phyloP scores from a whole-genome alignment of 23 tunicate species.

The Clavelina lepadiformis region DNA sequence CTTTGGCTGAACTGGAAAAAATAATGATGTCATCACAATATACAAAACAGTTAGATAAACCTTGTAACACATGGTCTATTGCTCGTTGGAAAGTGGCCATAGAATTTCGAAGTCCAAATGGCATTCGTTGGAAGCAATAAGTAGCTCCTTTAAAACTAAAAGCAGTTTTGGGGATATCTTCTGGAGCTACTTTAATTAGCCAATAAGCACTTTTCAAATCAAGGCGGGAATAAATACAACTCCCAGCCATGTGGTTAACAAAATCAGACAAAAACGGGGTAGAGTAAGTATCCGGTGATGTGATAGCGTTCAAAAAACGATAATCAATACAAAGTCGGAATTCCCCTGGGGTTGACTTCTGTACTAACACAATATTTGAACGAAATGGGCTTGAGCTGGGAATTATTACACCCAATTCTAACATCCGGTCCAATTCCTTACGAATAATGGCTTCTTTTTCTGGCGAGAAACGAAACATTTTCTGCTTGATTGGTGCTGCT shows the following conservation, averaged over 20 bases:
- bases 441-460: not conserved
- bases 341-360: conserved; percentile 2
- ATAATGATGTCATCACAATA: conserved; percentile 20
- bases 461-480: no score
- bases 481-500: no score
- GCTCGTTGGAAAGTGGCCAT: conserved; percentile 11
- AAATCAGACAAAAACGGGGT: conserved; percentile 4
- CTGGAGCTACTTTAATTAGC: conserved; percentile 15
- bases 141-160: not conserved
- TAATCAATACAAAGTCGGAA: conserved; percentile 19
- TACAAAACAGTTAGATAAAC: conserved; percentile 3
- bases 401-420: not conserved
- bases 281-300: conserved; percentile 22
- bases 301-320: conserved; percentile 9
- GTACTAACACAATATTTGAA: conserved; percentile 6
- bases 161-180: conserved; percentile 12
- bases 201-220: conserved; percentile 19
- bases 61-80: conserved; percentile 26
- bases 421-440: not conserved
- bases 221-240: conserved; percentile 5
- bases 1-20: conserved; percentile 1
- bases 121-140: conserved; percentile 5
- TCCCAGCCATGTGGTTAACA: conserved; percentile 4
- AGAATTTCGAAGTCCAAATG: conserved; percentile 28
- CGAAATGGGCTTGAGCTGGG: not conserved